Evolutionary conservation across 2,113 vertebrate species (phyloP).

Genomic region (Tilapia sparmanii): DNA sequence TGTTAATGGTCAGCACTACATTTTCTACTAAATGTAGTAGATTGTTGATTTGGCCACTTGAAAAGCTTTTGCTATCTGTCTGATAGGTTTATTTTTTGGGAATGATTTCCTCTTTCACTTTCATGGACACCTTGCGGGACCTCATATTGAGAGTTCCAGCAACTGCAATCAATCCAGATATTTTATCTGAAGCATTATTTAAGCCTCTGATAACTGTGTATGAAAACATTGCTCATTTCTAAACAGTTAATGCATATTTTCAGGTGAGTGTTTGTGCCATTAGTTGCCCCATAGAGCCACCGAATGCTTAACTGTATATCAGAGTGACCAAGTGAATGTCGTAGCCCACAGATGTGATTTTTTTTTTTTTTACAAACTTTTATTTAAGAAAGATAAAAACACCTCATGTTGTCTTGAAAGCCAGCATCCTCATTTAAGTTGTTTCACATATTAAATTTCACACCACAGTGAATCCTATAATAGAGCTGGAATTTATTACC

Average conservation of each 20-base stretch:
- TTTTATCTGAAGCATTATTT: not conserved
- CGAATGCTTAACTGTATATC: not conserved
- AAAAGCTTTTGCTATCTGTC: not conserved
- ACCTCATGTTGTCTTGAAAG: not conserved
- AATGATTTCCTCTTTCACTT: not conserved
- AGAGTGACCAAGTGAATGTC: constrained; percentile 24
- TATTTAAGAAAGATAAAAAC: not conserved
- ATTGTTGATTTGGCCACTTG: not conserved
- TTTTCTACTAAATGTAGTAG: not conserved
- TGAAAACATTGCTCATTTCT: not conserved
- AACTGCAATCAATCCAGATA: not conserved
- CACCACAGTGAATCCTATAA: not conserved
- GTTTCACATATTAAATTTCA: not conserved
- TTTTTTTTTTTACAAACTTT: not conserved
- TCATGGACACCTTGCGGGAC: not conserved
- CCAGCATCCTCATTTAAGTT: not conserved
- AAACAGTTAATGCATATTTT: not conserved
- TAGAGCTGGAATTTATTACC: not conserved
- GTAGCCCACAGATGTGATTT: not conserved
- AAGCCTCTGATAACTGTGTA: not conserved
- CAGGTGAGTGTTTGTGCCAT: not conserved
- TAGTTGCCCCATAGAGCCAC: not conserved
- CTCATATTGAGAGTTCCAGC: not conserved
- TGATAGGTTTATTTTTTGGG: not conserved
- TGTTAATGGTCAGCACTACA: not conserved